Evolutionary conservation across 1,140 invertebrate species (phyloP).

Genomic region (Capitella teleta): DNA sequence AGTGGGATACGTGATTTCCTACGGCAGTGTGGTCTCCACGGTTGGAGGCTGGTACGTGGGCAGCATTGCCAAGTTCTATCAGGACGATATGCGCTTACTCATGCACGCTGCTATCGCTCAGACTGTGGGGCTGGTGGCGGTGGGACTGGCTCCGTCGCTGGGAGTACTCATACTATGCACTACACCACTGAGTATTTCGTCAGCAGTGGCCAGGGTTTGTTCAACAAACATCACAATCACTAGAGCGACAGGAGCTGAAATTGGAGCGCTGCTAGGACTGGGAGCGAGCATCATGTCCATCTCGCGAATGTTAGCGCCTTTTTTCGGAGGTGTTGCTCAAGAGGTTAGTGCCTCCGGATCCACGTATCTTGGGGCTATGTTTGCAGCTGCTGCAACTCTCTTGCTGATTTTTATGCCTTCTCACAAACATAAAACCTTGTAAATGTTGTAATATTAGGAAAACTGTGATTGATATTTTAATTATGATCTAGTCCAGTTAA

Average conservation of each 20-base stretch:
- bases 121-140: slow-evolving; percentile 15
- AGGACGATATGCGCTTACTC: slow-evolving; percentile 24
- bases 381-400: slow-evolving; percentile 18
- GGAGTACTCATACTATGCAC: slow-evolving; percentile 21
- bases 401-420: slow-evolving; percentile 6
- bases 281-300: slow-evolving; percentile 35
- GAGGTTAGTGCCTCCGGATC: slow-evolving; percentile 25
- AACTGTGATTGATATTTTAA: too few relatives aligned
- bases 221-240: slow-evolving; percentile 27
- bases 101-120: slow-evolving; percentile 26
- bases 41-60: slow-evolving; percentile 33
- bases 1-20: slow-evolving; percentile 40
- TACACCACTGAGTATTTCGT: slow-evolving; percentile 29
- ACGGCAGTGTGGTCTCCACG: slow-evolving; percentile 27
- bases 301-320: slow-evolving; percentile 32
- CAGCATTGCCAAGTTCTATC: slow-evolving; percentile 26
- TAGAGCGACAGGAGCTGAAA: slow-evolving; percentile 18
- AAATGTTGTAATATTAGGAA: too few relatives aligned
- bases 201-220: slow-evolving; percentile 30
- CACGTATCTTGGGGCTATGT: slow-evolving; percentile 17
- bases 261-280: slow-evolving; percentile 33
- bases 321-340: slow-evolving; percentile 34
- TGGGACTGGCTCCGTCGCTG: slow-evolving; percentile 17
- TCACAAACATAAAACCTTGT: background rate
- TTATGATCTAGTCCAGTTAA: too few relatives aligned